These are phyloP conservation scores for Scleropages formosus DNA, from an alignment of 2,797 vertebrate species.

Conservation along the genomic window DNA sequence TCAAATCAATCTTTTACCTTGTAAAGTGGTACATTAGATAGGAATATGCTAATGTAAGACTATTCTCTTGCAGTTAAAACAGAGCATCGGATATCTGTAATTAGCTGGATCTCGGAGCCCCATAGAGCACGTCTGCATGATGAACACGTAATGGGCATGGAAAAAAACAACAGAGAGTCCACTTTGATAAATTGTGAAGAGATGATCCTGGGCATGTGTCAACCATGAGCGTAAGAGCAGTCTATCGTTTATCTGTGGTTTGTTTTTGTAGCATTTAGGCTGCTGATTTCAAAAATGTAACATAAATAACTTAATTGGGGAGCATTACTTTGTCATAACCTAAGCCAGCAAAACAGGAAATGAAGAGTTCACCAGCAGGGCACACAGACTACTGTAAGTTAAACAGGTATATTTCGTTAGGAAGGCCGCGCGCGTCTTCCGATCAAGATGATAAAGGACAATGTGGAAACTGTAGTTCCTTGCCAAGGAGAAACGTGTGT, in stretches of 20 bases:
- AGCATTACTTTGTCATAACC: conserved; percentile 62
- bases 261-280: conserved; percentile 40
- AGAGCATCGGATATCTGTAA: conserved; percentile 35
- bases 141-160: conserved; percentile 28
- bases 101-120: conserved; percentile 36
- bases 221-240: background rate
- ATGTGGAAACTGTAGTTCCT: conserved; percentile 63
- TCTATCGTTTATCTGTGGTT: background rate
- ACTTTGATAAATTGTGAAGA: conserved; percentile 16
- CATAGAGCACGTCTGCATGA: conserved; percentile 16
- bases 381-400: conserved; percentile 80
- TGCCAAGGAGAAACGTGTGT: conserved; percentile 66
- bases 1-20: conserved; percentile 43
- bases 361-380: conserved; percentile 69
- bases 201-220: conserved; percentile 1
- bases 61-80: conserved; percentile 33
- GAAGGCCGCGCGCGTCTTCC: conserved; percentile 64
- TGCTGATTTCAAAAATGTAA: conserved; percentile 50
- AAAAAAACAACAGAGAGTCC: conserved; percentile 28
- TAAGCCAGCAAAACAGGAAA: conserved; percentile 73
- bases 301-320: conserved; percentile 65
- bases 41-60: conserved; percentile 33
- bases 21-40: conserved; percentile 41
- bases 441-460: conserved; percentile 72
- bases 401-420: conserved; percentile 67